Evolutionary conservation across 1,140 invertebrate species (phyloP), one percentile per base, ranked within the genome.

Genomic region (Odontomachus brunneus): DNA sequence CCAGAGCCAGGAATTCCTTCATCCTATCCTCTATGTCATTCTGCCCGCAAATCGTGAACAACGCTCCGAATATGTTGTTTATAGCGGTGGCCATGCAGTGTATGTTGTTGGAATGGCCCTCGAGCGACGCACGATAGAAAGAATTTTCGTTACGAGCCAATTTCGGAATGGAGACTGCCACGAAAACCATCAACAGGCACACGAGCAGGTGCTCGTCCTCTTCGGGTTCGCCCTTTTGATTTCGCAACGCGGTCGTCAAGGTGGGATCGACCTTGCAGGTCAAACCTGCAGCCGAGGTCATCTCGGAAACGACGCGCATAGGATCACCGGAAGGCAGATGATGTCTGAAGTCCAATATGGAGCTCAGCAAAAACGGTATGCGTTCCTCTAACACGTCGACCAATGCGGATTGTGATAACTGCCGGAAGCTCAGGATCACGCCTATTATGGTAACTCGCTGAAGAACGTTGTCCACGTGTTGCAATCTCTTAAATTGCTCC

Each of bases 401-500:
- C 14, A 99, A 94, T 15, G 99, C 98, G 73, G 98, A 97, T 92
- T 99, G 99, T 0, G 98, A 96, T 12, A 99, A 95, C 92, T 98
- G 97, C 44, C 98, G 95, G 94, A 99, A 99, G 88, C 98, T 98
- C 84, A 99, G 94, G 83, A 99, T 99, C 0, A 99, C 99, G 2
- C 99, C 99, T 90, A 99, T 98, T 85, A 99, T 99, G 14, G 98
- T 99, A 96, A 99, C 99, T 84, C 99, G 95, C 92, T 99, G 98
- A 12, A 99, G 94, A 24, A 99, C 97, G 91, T 98, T 99, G 87
- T 99, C 98, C 0, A 98, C 98, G 92, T 98, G 96, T 84, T 97
- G 97, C 33, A 99, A 93, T 89, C 97, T 97, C 92, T 98, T 98
- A 84, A 98, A 98, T 76, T 99, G 97, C 87, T 99, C 99, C 91